phyloP scores from a whole-genome alignment of 1,140 invertebrate species.

The Drosophila athabasca region DNA sequence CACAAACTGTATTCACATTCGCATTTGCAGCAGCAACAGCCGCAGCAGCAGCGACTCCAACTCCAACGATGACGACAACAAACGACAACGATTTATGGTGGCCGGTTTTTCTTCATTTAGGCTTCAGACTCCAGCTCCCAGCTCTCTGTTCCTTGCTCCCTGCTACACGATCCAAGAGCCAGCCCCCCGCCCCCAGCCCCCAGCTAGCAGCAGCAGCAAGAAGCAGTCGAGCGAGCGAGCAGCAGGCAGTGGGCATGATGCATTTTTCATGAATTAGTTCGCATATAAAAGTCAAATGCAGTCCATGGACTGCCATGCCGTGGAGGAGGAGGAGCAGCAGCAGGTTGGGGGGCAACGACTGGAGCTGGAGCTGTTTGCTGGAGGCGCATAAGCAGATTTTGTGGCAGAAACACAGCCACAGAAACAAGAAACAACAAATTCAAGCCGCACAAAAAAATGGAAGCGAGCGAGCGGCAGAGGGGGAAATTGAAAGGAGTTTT shows the following conservation, averaged over 20 bases:
- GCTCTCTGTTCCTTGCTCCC: too few relatives aligned
- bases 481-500: conserved; percentile 29
- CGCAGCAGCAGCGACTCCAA: conserved; percentile 27
- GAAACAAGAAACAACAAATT: conserved; percentile 24
- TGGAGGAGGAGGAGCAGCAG: background rate
- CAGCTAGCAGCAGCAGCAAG: conserved; percentile 8
- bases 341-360: background rate
- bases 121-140: background rate
- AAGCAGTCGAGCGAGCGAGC: conserved; percentile 32
- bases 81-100: conserved; percentile 72
- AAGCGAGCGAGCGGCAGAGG: conserved; percentile 5
- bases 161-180: conserved; percentile 21
- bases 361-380: conserved; percentile 8
- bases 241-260: conserved; percentile 47
- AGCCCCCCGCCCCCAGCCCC: background rate
- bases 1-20: conserved; percentile 66
- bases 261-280: conserved; percentile 82
- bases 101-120: conserved; percentile 78
- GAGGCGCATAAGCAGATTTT: conserved; percentile 72
- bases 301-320: conserved; percentile 36
- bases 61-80: conserved; percentile 30
- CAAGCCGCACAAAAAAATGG: background rate
- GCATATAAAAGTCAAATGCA: conserved; percentile 81
- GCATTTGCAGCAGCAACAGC: conserved; percentile 36
- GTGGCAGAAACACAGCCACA: conserved; percentile 51